Evolutionary conservation across 2,797 vertebrate species (phyloP).

Genomic region (Myripristis murdjan): DNA sequence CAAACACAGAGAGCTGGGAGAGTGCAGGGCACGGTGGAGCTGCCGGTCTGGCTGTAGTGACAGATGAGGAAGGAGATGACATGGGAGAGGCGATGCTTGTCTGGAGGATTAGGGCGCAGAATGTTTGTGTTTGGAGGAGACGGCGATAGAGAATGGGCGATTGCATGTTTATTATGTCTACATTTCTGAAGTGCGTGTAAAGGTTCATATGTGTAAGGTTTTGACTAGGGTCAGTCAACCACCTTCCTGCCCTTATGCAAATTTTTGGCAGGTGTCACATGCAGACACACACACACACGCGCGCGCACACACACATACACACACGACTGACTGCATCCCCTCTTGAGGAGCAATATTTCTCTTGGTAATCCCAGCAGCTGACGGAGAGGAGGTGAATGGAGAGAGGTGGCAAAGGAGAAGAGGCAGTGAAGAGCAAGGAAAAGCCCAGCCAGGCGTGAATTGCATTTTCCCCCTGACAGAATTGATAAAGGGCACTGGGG

Average conservation of each 20-base stretch:
- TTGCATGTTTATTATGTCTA: background rate
- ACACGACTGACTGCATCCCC: constrained; percentile 49
- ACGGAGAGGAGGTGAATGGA: constrained; percentile 65
- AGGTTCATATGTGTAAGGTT: constrained; percentile 10
- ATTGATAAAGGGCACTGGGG: constrained; percentile 77
- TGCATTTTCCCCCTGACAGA: constrained; percentile 81
- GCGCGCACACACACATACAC: constrained; percentile 5
- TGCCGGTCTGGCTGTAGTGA: constrained; percentile 17
- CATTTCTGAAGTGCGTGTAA: constrained; percentile 2
- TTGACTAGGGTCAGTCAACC: constrained; percentile 32
- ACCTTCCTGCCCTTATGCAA: constrained; percentile 38
- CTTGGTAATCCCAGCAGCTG: constrained; percentile 64
- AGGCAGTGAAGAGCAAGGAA: constrained; percentile 49
- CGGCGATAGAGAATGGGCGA: too few species aligned
- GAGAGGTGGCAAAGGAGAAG: constrained; percentile 65
- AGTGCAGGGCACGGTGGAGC: background rate
- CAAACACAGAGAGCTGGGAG: background rate
- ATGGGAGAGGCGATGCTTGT: constrained; percentile 3
- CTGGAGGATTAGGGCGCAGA: constrained; percentile 7
- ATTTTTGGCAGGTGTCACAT: constrained; percentile 19
- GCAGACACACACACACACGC: background rate
- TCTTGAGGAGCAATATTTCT: constrained; percentile 63
- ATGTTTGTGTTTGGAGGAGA: background rate
- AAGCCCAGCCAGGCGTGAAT: constrained; percentile 73
- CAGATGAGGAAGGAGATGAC: constrained; percentile 7